These are phyloP conservation scores for Drosophila neotestacea DNA, from an alignment of 2,888 invertebrate species.

Conservation along the genomic window DNA sequence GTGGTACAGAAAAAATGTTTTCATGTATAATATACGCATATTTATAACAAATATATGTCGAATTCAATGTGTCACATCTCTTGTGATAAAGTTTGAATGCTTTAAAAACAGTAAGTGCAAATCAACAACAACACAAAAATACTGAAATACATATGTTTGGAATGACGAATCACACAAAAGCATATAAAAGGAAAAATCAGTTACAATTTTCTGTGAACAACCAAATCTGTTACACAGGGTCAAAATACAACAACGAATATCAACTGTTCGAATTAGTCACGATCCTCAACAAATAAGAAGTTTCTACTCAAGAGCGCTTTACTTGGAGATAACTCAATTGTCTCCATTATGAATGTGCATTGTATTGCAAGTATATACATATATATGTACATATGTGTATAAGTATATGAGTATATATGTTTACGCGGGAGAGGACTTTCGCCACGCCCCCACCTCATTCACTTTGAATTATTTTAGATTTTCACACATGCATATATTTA, in stretches of 20 bases:
- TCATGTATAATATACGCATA: no score
- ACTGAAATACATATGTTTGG: background rate
- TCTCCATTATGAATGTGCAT: background rate
- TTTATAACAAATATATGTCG: background rate
- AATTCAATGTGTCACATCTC: slow-evolving; percentile 3
- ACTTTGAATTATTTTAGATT: background rate
- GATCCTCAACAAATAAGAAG: slow-evolving; percentile 9
- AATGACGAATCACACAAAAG: slow-evolving; percentile 3
- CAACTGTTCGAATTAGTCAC: slow-evolving; percentile 12
- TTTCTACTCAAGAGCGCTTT: slow-evolving; percentile 4
- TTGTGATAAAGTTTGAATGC: background rate
- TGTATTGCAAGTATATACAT: background rate
- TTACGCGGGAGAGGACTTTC: slow-evolving; percentile 6
- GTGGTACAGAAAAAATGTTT: no score
- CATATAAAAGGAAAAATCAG: slow-evolving; percentile 18
- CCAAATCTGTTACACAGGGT: slow-evolving; percentile 15
- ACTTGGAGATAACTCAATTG: slow-evolving; percentile 11
- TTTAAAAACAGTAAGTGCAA: background rate
- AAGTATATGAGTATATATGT: background rate
- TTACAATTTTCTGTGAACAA: background rate
- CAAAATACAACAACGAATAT: slow-evolving; percentile 5
- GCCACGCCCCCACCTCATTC: background rate
- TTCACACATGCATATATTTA: background rate
- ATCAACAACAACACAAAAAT: background rate
- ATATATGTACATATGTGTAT: background rate